A percentile compares a stretch with the other conserved stretches of the same genome.
phyloP scores from a whole-genome alignment of 2,113 vertebrate genomes.

The Corythoichthys intestinalis region DNA sequence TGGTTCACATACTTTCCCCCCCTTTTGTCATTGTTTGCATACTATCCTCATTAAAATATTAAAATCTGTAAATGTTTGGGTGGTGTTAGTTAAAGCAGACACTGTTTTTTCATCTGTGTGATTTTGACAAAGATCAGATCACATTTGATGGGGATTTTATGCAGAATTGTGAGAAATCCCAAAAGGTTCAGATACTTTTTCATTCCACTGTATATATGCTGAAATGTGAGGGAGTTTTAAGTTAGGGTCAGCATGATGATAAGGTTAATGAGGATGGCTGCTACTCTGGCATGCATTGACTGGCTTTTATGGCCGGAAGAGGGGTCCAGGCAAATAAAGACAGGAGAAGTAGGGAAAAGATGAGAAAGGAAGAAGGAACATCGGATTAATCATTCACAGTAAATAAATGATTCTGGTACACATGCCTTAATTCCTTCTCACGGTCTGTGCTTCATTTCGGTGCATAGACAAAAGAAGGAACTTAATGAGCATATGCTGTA shows the following conservation, averaged over 20 bases:
- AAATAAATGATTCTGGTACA: constrained; percentile 24
- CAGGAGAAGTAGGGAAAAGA: neutral
- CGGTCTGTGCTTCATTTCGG: constrained; percentile 32
- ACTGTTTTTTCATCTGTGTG: too few species aligned
- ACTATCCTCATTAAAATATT: too few species aligned
- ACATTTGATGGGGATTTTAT: too few species aligned
- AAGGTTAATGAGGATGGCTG: constrained; percentile 65
- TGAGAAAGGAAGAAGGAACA: constrained; percentile 8
- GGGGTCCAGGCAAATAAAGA: constrained; percentile 4
- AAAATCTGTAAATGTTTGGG: too few species aligned
- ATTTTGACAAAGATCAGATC: too few species aligned
- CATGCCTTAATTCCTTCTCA: constrained; percentile 18
- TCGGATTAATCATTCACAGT: constrained; percentile 34
- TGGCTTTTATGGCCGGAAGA: constrained; percentile 34
- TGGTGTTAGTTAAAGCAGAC: too few species aligned
- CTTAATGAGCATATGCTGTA: constrained; percentile 39
- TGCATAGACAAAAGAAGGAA: constrained; percentile 38
- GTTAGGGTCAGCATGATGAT: constrained; percentile 51
- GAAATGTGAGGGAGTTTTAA: constrained; percentile 28
- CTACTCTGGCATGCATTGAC: constrained; percentile 50
- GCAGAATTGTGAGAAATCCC: too few species aligned
- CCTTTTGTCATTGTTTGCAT: too few species aligned
- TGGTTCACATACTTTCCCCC: too few species aligned
- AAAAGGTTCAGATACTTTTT: too few species aligned
- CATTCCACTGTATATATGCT: constrained; percentile 6